Percentiles rank a stretch among this genome's conserved stretches.
phyloP scores from a whole-genome alignment of 2,888 invertebrate species.

The Drosophila paramelanica region DNA sequence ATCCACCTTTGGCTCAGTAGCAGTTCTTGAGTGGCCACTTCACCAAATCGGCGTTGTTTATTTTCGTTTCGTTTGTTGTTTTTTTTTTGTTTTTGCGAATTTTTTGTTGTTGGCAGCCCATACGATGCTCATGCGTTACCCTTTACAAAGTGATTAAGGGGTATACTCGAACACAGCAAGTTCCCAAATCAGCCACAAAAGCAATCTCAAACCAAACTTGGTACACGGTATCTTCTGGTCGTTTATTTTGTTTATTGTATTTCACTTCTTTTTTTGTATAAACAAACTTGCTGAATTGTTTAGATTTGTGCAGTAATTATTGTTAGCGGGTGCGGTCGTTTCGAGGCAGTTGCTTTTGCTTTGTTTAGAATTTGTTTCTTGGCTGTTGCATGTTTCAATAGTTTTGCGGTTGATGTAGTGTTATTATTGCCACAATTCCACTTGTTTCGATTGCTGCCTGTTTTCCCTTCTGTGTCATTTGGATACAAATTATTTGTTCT shows the following conservation, averaged over 20 bases:
- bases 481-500: background rate
- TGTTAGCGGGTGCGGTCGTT: conserved; percentile 56
- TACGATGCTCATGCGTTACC: conserved; percentile 38
- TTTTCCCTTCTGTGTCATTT: conserved; percentile 23
- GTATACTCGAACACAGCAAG: background rate
- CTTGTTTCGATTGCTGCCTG: background rate
- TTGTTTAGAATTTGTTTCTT: conserved; percentile 30
- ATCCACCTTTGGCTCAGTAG: conserved; percentile 27
- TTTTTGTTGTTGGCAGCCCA: conserved; percentile 23
- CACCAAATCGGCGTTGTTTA: conserved; percentile 43
- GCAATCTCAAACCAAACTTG: too few species aligned
- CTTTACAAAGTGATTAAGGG: background rate
- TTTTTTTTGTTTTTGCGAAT: conserved; percentile 66
- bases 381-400: conserved; percentile 60
- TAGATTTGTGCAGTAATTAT: conserved; percentile 62
- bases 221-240: conserved; percentile 13
- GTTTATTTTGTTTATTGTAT: background rate
- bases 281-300: conserved; percentile 52
- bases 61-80: conserved; percentile 39
- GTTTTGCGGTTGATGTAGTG: conserved; percentile 64
- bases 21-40: conserved; percentile 29
- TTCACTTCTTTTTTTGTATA: conserved; percentile 10
- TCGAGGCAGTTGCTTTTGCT: conserved; percentile 8
- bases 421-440: conserved; percentile 45
- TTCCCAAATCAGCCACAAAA: too few species aligned